Percentiles rank a stretch among this genome's conserved stretches.
phyloP scores from a whole-genome alignment of 2,113 vertebrate genomes.

The Dicerorhinus sumatrensis region DNA sequence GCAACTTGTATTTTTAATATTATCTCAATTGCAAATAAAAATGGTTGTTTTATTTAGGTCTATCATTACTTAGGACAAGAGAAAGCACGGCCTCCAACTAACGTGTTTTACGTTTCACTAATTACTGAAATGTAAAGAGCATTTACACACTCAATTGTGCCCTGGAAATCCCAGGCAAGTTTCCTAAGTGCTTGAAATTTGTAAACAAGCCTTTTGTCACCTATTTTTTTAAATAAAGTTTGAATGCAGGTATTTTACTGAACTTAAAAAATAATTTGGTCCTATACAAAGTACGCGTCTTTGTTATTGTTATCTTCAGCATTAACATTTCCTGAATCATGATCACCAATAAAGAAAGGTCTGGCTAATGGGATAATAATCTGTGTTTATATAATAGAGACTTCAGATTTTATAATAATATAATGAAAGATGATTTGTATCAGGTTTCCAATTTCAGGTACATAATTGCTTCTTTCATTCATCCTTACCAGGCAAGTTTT shows the following conservation, averaged over 20 bases:
- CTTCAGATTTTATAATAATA: constrained; percentile 61
- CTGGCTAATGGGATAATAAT: constrained; percentile 44
- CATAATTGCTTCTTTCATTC: constrained; percentile 45
- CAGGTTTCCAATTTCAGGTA: constrained; percentile 29
- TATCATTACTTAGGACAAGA: neutral
- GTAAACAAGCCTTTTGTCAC: neutral
- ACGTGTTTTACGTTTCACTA: neutral
- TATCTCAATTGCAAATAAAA: neutral
- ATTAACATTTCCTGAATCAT: neutral
- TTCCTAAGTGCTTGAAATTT: neutral
- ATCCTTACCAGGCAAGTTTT: neutral
- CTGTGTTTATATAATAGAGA: constrained; percentile 22
- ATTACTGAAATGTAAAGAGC: neutral
- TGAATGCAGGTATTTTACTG: neutral
- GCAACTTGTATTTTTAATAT: neutral
- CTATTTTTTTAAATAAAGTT: neutral
- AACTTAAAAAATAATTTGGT: neutral
- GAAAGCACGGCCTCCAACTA: neutral
- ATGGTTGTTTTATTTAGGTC: neutral
- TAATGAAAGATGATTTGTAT: constrained; percentile 63
- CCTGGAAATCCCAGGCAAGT: neutral
- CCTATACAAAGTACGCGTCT: neutral
- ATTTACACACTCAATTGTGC: neutral
- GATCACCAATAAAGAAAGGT: neutral
- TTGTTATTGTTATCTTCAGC: constrained; percentile 5